A percentile compares a stretch with the other conserved stretches of the same genome.
These are phyloP conservation scores for Epiblema foenella DNA, from an alignment of 2,888 invertebrate species.

Conservation along the genomic window DNA sequence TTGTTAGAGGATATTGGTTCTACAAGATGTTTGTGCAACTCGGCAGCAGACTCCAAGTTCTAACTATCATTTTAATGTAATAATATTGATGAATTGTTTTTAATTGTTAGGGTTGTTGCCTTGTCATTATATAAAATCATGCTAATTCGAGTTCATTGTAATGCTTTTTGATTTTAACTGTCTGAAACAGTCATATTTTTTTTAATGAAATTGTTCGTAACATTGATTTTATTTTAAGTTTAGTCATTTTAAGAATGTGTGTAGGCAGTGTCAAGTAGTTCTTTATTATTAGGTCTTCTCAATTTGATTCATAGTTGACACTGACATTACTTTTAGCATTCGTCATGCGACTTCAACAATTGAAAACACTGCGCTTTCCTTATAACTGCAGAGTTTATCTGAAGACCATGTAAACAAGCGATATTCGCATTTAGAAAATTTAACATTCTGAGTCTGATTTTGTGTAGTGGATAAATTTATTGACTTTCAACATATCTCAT, in stretches of 20 bases:
- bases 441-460: background rate
- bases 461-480: background rate
- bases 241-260: constrained; percentile 8
- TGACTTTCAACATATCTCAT: background rate
- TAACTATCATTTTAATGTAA: background rate
- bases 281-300: too few species aligned
- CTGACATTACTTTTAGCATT: background rate
- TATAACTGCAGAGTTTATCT: too few species aligned
- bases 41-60: constrained; percentile 17
- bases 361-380: background rate
- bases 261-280: background rate
- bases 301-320: background rate
- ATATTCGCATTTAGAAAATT: background rate
- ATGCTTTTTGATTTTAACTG: constrained; percentile 15
- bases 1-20: background rate
- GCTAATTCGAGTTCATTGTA: constrained; percentile 17
- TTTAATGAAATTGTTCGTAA: constrained; percentile 13
- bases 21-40: constrained; percentile 8
- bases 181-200: background rate
- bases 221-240: constrained; percentile 17
- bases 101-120: background rate
- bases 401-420: background rate
- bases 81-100: constrained; percentile 8
- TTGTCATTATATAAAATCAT: constrained; percentile 5
- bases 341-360: background rate